Base-by-base conservation (phyloP, 92 coral and sea anemone species). In the Ricordea florida region DNA sequence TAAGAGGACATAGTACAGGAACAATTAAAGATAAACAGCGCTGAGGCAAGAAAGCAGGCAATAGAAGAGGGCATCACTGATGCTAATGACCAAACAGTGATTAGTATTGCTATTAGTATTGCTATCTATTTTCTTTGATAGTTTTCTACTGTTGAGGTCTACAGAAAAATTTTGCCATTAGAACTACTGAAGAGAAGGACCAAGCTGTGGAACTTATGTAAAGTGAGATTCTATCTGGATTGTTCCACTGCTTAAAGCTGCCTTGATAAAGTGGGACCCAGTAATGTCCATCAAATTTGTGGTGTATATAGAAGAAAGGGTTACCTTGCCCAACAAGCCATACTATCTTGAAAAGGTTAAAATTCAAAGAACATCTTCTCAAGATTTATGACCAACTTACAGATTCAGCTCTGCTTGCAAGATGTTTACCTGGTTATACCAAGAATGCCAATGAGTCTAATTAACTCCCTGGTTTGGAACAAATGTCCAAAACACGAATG, bases 391-490 rank as follows among this genome's bases (percentile, higher is more conserved):
- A 40, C 14, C 6, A 57, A 5, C 27, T 65, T 4, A 65, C 56
- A 23, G 56, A 65, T 15, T 40, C 72, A n/a, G n/a, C n/a, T n/a
- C n/a, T n/a, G n/a, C n/a, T n/a, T n/a, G n/a, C n/a, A n/a, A 68
- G 76, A 4, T 68, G 43, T 16, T 5, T 47, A 17, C 40, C 66
- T 6, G 68, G 66, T 16, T 68, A 49, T 25, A 47, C 66, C 2
- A 22, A 68, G 45, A 68, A 68, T 68, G 76, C 43, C 34, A 68
- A 68, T 49, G 68, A 68, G 16, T 68, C 76, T 11, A n/a, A 27
- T 68, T 25, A 68, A 68, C 15, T n/a, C 66, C 2, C 14, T 50
- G 37, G 76, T 50, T 2, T 68, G 76, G 66, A 44, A 28, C 22
- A 68, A 29, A 29, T 68, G 76, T 38, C 63, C 76, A 8, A 50